Percentiles rank a stretch among this genome's conserved stretches.
Evolutionary conservation across 2,888 invertebrate species (phyloP).

Genomic region (Pegoplata infirma): DNA sequence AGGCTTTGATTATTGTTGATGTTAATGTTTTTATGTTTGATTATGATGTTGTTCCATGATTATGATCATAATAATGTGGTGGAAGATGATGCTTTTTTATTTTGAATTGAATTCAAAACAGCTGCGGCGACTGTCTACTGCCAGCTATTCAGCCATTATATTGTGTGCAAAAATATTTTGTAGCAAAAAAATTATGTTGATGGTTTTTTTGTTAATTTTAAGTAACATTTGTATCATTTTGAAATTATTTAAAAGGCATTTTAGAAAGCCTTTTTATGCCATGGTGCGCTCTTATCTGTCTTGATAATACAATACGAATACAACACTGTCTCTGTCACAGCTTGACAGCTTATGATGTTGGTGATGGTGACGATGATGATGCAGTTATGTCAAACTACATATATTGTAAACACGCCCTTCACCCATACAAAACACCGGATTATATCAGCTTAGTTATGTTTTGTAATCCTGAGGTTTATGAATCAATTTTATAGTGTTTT

Average conservation of each 20-base stretch:
- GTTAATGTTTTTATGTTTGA: slow-evolving; percentile 50
- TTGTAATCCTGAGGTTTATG: slow-evolving; percentile 46
- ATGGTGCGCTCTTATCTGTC: background rate
- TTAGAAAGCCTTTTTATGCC: slow-evolving; percentile 52
- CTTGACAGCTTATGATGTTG: slow-evolving; percentile 29
- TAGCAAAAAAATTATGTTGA: background rate
- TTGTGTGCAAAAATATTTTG: slow-evolving; percentile 7
- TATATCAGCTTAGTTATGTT: slow-evolving; percentile 51
- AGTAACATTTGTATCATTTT: slow-evolving; percentile 33
- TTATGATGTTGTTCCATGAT: slow-evolving; percentile 52
- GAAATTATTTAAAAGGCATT: slow-evolving; percentile 23
- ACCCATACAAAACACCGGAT: slow-evolving; percentile 39
- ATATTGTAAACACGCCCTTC: slow-evolving; percentile 24
- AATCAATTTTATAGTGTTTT: slow-evolving; percentile 20
- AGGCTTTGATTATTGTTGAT: slow-evolving; percentile 28
- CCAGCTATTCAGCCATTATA: too few relatives aligned
- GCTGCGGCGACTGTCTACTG: slow-evolving; percentile 19
- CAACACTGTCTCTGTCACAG: slow-evolving; percentile 24
- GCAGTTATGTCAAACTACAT: slow-evolving; percentile 21
- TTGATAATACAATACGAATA: background rate
- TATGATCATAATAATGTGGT: slow-evolving; percentile 41
- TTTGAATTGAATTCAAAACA: slow-evolving; percentile 29
- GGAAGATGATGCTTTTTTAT: slow-evolving; percentile 43
- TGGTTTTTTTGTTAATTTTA: background rate
- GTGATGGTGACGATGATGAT: too few relatives aligned